Evolutionary conservation across 2,888 invertebrate species (phyloP).

Genomic region (Platycheirus albimanus): DNA sequence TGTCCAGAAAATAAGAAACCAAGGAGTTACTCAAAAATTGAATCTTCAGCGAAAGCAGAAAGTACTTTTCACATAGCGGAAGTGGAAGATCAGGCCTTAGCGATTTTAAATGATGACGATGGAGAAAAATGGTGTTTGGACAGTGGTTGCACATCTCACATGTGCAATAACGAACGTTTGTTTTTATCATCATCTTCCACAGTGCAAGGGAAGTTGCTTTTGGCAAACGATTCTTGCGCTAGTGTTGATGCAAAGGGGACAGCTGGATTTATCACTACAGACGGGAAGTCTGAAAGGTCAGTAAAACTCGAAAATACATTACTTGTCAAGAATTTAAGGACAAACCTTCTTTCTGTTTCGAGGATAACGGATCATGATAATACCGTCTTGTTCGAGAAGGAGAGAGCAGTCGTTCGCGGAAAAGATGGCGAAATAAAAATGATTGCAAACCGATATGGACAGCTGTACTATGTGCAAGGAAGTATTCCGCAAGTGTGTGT

Average conservation of each 20-base stretch:
- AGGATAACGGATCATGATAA: constrained; percentile 45
- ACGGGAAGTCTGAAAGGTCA: constrained; percentile 25
- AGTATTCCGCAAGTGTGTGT: no score
- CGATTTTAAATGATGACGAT: neutral
- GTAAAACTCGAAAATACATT: constrained; percentile 28
- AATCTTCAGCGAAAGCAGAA: constrained; percentile 13
- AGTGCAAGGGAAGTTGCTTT: constrained; percentile 1
- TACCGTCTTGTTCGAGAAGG: constrained; percentile 34
- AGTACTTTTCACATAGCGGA: constrained; percentile 8
- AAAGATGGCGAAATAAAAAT: no score
- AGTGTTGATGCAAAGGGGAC: constrained; percentile 25
- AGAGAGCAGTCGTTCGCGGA: constrained; percentile 20
- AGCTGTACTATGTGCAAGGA: no score
- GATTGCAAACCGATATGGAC: no score
- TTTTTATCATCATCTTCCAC: neutral
- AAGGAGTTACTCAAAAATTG: neutral
- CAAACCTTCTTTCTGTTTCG: constrained; percentile 41
- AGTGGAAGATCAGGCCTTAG: constrained; percentile 19
- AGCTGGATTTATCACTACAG: constrained; percentile 19
- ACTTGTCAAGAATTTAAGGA: constrained; percentile 24
- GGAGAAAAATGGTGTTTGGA: constrained; percentile 31
- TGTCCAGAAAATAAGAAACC: constrained; percentile 12
- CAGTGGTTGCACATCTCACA: constrained; percentile 42
- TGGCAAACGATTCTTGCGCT: neutral
- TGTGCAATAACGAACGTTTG: constrained; percentile 36